Conservation (phyloP, 2,797 vertebrate genomes). For the Pangasius sanitwongsei region DNA sequence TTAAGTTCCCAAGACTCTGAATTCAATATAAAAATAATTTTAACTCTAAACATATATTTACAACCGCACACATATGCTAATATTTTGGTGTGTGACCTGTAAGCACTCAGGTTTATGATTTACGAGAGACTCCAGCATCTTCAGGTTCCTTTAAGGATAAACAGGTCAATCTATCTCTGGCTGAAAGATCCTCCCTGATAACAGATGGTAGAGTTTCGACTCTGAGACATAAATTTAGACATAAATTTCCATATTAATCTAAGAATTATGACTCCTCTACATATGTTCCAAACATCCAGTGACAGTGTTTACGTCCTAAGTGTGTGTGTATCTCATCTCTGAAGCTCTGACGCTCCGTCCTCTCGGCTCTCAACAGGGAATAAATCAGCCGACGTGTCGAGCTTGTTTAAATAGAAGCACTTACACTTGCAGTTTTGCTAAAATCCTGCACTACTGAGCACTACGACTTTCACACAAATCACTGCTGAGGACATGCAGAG, state of each 20-base stretch:
- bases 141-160: neutral
- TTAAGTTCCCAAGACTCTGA: neutral
- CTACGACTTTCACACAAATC: neutral
- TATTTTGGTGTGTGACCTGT: neutral
- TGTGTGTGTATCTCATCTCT: neutral
- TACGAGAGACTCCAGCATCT: neutral
- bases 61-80: neutral
- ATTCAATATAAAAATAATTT: neutral
- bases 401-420: constrained; percentile 43
- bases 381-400: constrained; percentile 27
- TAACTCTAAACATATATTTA: neutral
- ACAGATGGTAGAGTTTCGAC: neutral
- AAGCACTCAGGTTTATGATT: neutral
- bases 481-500: neutral
- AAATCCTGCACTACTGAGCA: neutral
- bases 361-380: neutral
- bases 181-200: neutral
- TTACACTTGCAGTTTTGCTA: constrained; percentile 22
- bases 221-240: neutral
- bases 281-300: neutral
- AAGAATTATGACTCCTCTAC: neutral
- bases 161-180: neutral
- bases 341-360: neutral
- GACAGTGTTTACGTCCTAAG: constrained; percentile 27
- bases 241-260: constrained; percentile 6